phyloP scores from a whole-genome alignment of 2,797 vertebrate genomes.

The Carapus acus region DNA sequence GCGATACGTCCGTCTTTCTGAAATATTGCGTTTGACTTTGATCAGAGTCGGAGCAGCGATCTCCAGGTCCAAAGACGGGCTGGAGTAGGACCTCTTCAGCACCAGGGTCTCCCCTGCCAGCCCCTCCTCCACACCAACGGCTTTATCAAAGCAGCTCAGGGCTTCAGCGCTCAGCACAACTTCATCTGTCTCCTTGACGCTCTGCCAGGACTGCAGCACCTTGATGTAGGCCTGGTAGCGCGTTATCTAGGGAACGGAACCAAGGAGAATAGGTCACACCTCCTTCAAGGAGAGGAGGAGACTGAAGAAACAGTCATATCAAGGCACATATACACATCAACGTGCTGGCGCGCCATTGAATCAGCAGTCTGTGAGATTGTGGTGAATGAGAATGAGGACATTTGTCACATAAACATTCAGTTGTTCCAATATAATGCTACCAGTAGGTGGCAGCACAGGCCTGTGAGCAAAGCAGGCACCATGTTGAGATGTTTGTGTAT shows the following conservation, averaged over 20 bases:
- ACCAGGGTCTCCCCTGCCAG: slow-evolving; percentile 43
- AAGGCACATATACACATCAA: not conserved
- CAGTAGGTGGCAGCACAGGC: not conserved
- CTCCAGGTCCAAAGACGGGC: slow-evolving; percentile 82
- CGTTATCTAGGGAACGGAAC: slow-evolving; percentile 63
- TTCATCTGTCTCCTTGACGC: slow-evolving; percentile 16
- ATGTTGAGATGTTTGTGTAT: not conserved
- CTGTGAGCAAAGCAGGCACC: not conserved
- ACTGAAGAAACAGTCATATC: not conserved
- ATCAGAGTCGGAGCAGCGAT: slow-evolving; percentile 36
- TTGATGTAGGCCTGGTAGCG: slow-evolving; percentile 82
- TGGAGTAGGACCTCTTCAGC: slow-evolving; percentile 85
- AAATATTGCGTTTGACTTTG: slow-evolving; percentile 80
- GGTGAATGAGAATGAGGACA: too few species aligned
- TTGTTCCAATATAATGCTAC: too few species aligned
- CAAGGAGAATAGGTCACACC: slow-evolving; percentile 19
- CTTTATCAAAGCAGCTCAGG: slow-evolving; percentile 72
- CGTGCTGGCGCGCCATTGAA: too few species aligned
- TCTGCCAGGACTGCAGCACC: slow-evolving; percentile 73
- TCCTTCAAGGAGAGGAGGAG: not conserved
- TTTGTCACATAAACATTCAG: too few species aligned
- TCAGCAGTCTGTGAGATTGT: too few species aligned
- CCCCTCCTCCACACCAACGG: slow-evolving; percentile 49
- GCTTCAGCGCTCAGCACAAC: slow-evolving; percentile 23
- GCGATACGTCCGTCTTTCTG: slow-evolving; percentile 82